These are phyloP conservation scores for Elegia similella DNA, from an alignment of 2,888 invertebrate species.

Conservation along the genomic window DNA sequence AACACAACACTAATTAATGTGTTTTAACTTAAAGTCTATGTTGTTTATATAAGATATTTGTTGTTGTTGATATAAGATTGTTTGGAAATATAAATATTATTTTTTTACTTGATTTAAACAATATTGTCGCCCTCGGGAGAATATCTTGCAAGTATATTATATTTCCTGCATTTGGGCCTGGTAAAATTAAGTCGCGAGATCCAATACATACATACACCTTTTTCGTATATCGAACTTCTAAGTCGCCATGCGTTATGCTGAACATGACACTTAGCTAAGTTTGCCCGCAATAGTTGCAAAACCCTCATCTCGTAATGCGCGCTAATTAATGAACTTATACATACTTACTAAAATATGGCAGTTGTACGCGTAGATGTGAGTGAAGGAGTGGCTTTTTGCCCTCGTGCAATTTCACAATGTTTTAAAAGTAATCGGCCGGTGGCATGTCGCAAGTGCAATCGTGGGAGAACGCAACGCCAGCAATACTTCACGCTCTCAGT, in stretches of 20 bases:
- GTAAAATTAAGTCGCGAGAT: too few relatives aligned
- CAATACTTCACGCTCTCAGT: neutral
- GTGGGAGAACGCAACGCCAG: constrained; percentile 30
- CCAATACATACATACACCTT: too few relatives aligned
- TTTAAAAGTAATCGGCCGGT: constrained; percentile 30
- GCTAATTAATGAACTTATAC: constrained; percentile 49
- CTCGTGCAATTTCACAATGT: constrained; percentile 41
- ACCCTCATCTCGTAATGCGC: constrained; percentile 43
- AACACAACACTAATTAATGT: too few relatives aligned
- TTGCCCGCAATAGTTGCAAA: constrained; percentile 39
- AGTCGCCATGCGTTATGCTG: constrained; percentile 27
- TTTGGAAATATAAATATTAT: too few relatives aligned
- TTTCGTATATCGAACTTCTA: too few relatives aligned
- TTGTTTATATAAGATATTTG: too few relatives aligned
- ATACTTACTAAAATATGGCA: constrained; percentile 29
- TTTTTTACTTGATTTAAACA: too few relatives aligned
- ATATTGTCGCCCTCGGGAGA: too few relatives aligned
- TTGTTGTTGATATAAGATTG: too few relatives aligned
- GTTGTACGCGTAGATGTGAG: constrained; percentile 31
- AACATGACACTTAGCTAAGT: constrained; percentile 37
- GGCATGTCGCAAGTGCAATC: constrained; percentile 34
- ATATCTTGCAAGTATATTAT: too few relatives aligned
- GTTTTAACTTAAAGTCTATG: too few relatives aligned
- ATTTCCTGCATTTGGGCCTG: too few relatives aligned
- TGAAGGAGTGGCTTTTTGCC: constrained; percentile 39